Evolutionary conservation across 1,140 invertebrate genomes (phyloP), one percentile per base, ranked within the genome.

Genomic region (Anadara kagoshimensis): DNA sequence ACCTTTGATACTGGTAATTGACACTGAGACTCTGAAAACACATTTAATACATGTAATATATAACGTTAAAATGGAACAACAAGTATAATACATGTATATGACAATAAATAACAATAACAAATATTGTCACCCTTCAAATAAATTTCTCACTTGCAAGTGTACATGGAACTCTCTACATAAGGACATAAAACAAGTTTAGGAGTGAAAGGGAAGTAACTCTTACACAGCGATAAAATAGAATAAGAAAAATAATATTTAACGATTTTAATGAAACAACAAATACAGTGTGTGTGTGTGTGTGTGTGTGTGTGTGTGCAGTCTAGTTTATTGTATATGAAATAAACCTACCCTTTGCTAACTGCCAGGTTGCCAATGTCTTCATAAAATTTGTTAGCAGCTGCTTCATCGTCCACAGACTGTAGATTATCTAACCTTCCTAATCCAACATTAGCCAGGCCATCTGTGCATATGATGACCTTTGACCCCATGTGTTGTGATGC

Each of bases 391-490:
- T 69, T 69, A n/a, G 29, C 62, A 36, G 79, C 61, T 5, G 61
- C 61, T 14, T 76, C 69, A 26, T 77, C 45, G 16, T 79, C 74
- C n/a, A 69, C 47, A 3, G 78, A 76, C 26, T 76, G 57, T 20
- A 59, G 70, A 26, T 76, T 54, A 18, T 82, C 77, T n/a, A 88
- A 57, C 29, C 79, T 83, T 11, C 87, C 87, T 22, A 89, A 59
- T 4, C 87, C 87, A 47, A 87, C 78, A 78, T 89, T 89, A 7
- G 87, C 86, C 66, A 83, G 75, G 11, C 87, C 87, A 78, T 89
- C 87, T 41, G 87, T 89, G 72, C 86, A 89, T 16, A 89, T 62
- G 58, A 89, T 85, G 18, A 89, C 82, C 79, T 87, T 87, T 69
- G 87, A 89, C n/a, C 86, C 87, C 10, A 81, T 69, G 29, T 81